Base-by-base conservation (phyloP, 2,797 vertebrate genomes). In the Acipenser transmontanus region DNA sequence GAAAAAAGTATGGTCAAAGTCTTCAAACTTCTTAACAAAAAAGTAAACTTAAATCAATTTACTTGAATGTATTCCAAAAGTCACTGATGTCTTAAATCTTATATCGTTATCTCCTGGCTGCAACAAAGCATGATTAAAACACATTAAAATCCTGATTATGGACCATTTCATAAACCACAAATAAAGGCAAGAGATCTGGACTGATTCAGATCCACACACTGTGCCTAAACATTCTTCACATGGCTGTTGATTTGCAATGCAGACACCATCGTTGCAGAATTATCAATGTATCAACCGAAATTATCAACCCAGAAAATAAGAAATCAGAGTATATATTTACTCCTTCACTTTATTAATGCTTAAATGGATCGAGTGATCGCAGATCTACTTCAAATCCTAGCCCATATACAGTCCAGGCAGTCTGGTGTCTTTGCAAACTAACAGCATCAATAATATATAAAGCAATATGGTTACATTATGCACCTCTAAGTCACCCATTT, bases 11-110 rank as follows among this genome's bases (percentile, higher is more conserved):
- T 34, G 2, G 34, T 34, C 34, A 34, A 34, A 34, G 34, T 34
- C 34, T 34, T 34, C 34, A 34, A 34, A 34, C 34, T 34, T 34
- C 34, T 34, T 34, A 34, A 34, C 34, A 34, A 34, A 34, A 34
- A 34, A 34, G 34, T 34, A 34, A 34, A 34, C 34, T 34, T 34
- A 34, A 34, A 34, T 34, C 2, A 34, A 34, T 34, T 34, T 34
- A 34, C 34, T 34, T 34, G 34, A 34, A 34, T 34, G 34, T 34
- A 34, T 57, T 49, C 8, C 62, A 48, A 8, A 48, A 13, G 47
- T 66, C 52, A 66, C 14, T 59, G 9, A 7, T 47, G 20, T 49
- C 64, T 66, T 66, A 66, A 59, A 59, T 59, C n/a, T 59, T 12
- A 4, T 57, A 7, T 57, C 13, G 12, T 13, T 57, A 13, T 57